Base-by-base conservation (phyloP, 1,140 invertebrate genomes). In the Brachionus koreanus region DNA sequence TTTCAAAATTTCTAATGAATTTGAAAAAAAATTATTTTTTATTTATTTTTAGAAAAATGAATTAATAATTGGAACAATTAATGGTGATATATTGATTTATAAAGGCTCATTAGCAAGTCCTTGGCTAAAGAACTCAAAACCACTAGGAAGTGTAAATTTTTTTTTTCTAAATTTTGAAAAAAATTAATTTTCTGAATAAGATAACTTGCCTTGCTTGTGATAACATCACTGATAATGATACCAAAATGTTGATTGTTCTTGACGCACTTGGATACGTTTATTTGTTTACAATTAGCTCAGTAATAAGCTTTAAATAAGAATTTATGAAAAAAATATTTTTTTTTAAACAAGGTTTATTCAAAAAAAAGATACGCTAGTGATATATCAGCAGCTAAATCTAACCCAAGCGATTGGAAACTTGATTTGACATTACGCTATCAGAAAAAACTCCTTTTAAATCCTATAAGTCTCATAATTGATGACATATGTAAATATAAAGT, bases 11-110 rank as follows among this genome's bases (percentile, higher is more conserved):
- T n/a, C n/a, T n/a, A n/a, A n/a, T n/a, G n/a, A n/a, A n/a, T n/a
- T n/a, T n/a, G n/a, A n/a, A n/a, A n/a, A n/a, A n/a, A n/a, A n/a
- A n/a, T n/a, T n/a, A n/a, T n/a, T n/a, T n/a, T n/a, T n/a, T n/a
- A n/a, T n/a, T n/a, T n/a, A n/a, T n/a, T n/a, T n/a, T n/a, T n/a
- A 79, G 76, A 79, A 65, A 65, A 79, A 79, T 42, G 76, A 79
- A 65, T 10, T 79, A 43, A 65, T 79, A 13, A 79, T 79, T 7
- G 76, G 76, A 57, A 79, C 76, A 37, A 65, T 35, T 5, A 79
- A 65, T 43, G 76, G 76, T 12, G 76, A 79, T 25, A 79, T 79
- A 33, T 43, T 61, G 6, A 61, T 79, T 6, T 79, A 79, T n/a
- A 79, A 79, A 65, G 76, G 49, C 0, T 61, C 76, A 2, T 61